Evolutionary conservation across 2,797 vertebrate genomes (phyloP).

Genomic region (Coccyzus lansbergi): DNA sequence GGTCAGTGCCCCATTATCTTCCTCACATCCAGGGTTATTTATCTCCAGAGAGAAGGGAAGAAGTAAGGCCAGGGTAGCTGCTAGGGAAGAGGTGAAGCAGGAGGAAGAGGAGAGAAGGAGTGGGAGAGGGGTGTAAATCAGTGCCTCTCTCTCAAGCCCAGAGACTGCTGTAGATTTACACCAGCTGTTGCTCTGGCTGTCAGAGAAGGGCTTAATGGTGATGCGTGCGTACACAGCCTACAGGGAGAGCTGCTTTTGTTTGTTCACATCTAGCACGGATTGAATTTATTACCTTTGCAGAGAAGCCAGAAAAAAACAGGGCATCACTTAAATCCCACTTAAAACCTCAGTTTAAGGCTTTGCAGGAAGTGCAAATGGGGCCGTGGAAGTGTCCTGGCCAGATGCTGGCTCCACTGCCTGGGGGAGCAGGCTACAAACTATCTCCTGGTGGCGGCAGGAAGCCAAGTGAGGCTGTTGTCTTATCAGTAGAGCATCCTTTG

Average conservation of each 20-base stretch:
- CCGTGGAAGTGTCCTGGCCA: background rate
- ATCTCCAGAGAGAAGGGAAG: background rate
- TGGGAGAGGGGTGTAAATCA: background rate
- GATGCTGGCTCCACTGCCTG: background rate
- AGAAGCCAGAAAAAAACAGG: background rate
- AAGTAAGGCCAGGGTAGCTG: background rate
- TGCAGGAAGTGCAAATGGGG: background rate
- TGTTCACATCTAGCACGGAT: background rate
- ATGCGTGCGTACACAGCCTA: background rate
- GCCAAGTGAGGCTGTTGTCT: background rate
- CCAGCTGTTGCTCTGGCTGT: slow-evolving; percentile 20
- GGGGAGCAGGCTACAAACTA: background rate
- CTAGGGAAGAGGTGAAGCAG: background rate
- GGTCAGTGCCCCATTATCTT: background rate
- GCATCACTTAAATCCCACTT: slow-evolving; percentile 13
- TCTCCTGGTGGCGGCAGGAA: fast-evolving
- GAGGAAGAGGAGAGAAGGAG: background rate
- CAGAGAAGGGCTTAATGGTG: slow-evolving; percentile 18
- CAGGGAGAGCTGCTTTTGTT: slow-evolving; percentile 45
- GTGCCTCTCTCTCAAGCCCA: background rate
- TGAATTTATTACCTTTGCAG: slow-evolving; percentile 39
- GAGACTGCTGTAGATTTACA: slow-evolving; percentile 1
- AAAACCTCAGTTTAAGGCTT: slow-evolving; percentile 35
- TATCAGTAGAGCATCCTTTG: background rate
- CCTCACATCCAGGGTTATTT: background rate